A percentile compares a stretch with the other conserved stretches of the same genome.
Conservation (phyloP, 2,888 invertebrate species). For the Trisateles emortualis region DNA sequence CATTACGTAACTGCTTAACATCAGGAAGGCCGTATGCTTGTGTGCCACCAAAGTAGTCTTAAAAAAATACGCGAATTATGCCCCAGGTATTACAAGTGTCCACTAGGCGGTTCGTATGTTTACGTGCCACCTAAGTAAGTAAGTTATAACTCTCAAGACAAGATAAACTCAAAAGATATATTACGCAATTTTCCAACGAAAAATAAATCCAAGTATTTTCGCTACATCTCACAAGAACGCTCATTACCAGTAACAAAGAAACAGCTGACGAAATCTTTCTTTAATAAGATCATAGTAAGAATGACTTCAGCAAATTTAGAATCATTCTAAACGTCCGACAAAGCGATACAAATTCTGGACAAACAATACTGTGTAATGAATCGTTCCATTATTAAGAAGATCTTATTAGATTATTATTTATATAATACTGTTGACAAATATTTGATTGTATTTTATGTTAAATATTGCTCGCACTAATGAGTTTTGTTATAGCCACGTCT, state of each 20-base stretch:
- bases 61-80: too few relatives aligned
- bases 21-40: too few relatives aligned
- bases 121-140: too few relatives aligned
- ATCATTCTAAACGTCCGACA: not conserved
- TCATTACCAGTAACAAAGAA: not conserved
- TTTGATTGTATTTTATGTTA: not conserved
- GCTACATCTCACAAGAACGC: not conserved
- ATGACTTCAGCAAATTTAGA: not conserved
- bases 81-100: too few relatives aligned
- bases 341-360: not conserved
- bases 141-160: too few relatives aligned
- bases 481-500: not conserved
- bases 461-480: not conserved
- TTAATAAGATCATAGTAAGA: not conserved
- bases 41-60: too few relatives aligned
- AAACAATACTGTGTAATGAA: not conserved
- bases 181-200: too few relatives aligned
- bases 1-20: too few relatives aligned
- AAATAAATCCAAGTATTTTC: not conserved
- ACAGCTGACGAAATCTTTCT: not conserved
- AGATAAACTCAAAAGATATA: too few relatives aligned
- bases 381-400: not conserved
- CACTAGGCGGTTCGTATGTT: too few relatives aligned
- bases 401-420: not conserved
- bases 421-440: slow-evolving; percentile 3